Conservation (phyloP, 2,113 vertebrate species). For the Ammodytes dubius region DNA sequence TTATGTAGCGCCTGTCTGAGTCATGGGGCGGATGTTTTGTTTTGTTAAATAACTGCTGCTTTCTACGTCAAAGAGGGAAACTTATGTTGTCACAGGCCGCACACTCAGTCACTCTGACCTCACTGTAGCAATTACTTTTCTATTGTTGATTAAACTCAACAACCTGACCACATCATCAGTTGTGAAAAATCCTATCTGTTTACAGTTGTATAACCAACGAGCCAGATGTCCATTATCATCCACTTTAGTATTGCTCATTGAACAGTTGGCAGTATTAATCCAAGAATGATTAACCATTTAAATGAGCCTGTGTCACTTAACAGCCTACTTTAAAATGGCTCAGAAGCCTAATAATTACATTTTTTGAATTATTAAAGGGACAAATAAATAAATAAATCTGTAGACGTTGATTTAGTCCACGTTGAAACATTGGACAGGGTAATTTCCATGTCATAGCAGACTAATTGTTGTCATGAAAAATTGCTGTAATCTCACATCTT, state of each 20-base stretch:
- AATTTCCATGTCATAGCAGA: neutral
- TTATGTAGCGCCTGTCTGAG: neutral
- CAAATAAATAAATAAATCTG: neutral
- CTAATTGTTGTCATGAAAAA: neutral
- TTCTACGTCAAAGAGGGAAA: neutral
- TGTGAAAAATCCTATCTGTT: neutral
- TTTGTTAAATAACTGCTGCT: slow-evolving; percentile 2
- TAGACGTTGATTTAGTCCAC: neutral
- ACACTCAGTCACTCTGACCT: slow-evolving; percentile 1
- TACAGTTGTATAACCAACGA: neutral
- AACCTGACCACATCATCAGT: neutral
- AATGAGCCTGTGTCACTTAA: neutral
- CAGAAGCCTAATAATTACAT: neutral
- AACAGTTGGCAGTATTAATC: neutral
- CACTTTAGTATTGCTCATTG: neutral
- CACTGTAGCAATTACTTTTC: neutral
- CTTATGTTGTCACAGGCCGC: neutral
- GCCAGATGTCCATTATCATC: neutral
- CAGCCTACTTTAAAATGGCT: neutral
- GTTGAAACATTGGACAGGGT: neutral
- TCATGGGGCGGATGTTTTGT: slow-evolving; percentile 3
- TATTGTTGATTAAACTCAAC: neutral
- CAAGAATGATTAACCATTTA: neutral
- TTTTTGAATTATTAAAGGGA: neutral
- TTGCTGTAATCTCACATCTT: neutral